Conservation (phyloP, 1,140 invertebrate species). For the Hormaphis cornu region DNA sequence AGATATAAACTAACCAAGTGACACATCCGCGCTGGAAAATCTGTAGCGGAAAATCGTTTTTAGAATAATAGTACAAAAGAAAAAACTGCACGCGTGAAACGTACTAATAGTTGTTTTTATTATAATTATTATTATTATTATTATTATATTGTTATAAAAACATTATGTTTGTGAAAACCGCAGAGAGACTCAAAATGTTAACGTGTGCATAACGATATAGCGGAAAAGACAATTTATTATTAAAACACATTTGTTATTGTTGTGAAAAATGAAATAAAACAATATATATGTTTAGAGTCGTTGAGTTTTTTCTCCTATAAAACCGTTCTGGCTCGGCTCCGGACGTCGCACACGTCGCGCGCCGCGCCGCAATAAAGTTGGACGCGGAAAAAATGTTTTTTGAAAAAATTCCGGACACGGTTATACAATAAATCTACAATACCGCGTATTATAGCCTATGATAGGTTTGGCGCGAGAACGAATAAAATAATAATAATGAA, state of each 20-base stretch:
- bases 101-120: neutral
- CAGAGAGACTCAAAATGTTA: constrained; percentile 4
- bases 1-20: neutral
- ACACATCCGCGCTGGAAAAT: neutral
- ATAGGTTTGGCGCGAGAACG: no score
- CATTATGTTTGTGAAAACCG: no score
- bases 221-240: constrained; percentile 6
- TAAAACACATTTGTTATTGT: no score
- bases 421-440: no score
- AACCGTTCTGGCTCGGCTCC: neutral
- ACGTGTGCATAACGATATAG: constrained; percentile 10
- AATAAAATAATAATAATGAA: no score
- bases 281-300: neutral
- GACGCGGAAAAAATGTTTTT: neutral
- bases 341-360: neutral
- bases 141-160: no score
- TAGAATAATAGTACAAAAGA: neutral
- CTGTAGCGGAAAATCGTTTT: constrained; percentile 13
- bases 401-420: neutral
- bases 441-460: no score
- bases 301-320: neutral
- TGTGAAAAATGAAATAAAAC: constrained; percentile 3
- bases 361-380: neutral
- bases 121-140: no score
- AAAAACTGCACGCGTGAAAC: neutral